Conservation (phyloP, 2,113 vertebrate genomes). For the Hassar affinis region DNA sequence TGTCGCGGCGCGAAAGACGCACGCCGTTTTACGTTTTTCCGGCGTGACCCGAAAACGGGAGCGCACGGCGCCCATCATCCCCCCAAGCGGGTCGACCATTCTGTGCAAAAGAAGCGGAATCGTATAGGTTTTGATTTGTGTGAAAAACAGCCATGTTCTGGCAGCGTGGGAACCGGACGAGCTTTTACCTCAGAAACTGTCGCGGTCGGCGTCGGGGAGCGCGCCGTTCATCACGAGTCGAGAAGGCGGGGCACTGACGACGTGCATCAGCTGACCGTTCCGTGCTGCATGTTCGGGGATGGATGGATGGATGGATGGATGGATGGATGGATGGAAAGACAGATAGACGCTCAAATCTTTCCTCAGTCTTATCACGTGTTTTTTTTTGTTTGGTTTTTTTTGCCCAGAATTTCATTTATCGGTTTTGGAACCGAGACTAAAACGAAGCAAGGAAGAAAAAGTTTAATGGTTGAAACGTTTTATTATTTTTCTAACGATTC, state of each 20-base stretch:
- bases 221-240: neutral
- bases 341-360: conserved; percentile 41
- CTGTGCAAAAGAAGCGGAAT: neutral
- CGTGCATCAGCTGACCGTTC: neutral
- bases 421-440: conserved; percentile 45
- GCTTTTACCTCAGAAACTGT: neutral
- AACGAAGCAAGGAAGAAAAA: conserved; percentile 27
- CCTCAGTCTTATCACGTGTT: conserved; percentile 49
- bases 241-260: neutral
- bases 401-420: conserved; percentile 46
- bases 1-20: conserved; percentile 52
- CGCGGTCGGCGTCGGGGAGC: neutral
- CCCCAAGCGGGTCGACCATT: conserved; percentile 1
- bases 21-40: too few relatives aligned
- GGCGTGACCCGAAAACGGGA: neutral
- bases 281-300: neutral
- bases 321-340: neutral
- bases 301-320: conserved; percentile 7
- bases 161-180: neutral
- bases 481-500: conserved; percentile 48
- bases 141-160: neutral
- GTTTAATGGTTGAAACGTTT: conserved; percentile 56
- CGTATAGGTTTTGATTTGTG: neutral
- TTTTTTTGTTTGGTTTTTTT: conserved; percentile 38
- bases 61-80: neutral